phyloP scores from a whole-genome alignment of 2,888 invertebrate genomes.

The Callinectes sapidus region DNA sequence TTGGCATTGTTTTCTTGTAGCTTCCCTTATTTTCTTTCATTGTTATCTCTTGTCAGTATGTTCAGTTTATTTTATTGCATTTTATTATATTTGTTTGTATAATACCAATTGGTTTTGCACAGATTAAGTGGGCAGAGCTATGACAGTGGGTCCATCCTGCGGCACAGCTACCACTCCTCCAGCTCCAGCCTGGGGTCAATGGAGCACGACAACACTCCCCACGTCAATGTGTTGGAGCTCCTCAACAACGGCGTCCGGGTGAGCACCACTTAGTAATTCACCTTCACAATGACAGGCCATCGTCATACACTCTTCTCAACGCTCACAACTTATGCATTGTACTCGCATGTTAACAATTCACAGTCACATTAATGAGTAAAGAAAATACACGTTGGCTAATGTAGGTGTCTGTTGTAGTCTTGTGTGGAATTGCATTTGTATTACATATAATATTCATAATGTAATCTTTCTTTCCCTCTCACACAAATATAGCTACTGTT shows the following conservation, averaged over 20 bases:
- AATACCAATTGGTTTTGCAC: background rate
- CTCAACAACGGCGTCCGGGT: conserved; percentile 83
- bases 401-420: background rate
- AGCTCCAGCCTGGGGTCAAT: conserved; percentile 77
- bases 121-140: conserved; percentile 77
- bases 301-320: background rate
- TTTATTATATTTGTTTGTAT: background rate
- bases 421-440: background rate
- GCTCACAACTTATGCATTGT: background rate
- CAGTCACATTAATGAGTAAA: background rate
- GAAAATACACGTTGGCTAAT: background rate
- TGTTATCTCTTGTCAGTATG: too few species aligned
- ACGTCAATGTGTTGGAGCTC: conserved; percentile 77
- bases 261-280: conserved; percentile 75
- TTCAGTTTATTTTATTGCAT: too few species aligned
- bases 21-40: too few species aligned
- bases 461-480: background rate
- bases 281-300: background rate
- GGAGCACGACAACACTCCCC: conserved; percentile 81
- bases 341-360: background rate
- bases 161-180: conserved; percentile 77
- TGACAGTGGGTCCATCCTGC: conserved; percentile 75
- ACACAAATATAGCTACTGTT: background rate
- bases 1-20: too few species aligned
- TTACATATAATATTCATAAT: background rate